These are phyloP conservation scores for Geodia barretti DNA, from an alignment of 37 sponge, comb jelly and placozoan species.

Conservation along the genomic window DNA sequence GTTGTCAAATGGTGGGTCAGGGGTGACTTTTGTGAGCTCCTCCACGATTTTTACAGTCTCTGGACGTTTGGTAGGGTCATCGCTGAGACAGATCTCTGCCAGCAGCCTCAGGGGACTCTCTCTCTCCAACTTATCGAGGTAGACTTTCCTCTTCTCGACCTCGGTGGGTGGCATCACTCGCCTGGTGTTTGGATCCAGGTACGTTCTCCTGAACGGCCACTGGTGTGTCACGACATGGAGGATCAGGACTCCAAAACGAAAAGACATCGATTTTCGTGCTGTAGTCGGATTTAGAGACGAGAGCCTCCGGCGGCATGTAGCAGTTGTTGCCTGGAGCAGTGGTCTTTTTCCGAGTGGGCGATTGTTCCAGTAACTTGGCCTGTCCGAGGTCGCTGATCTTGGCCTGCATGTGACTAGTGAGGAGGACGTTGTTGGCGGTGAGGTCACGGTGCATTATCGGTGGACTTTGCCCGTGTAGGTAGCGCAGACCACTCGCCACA, in stretches of 20 bases:
- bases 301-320: conserved; percentile 47
- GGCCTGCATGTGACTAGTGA: conserved; percentile 27
- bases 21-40: not conserved
- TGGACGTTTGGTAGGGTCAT: conserved; percentile 3
- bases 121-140: conserved; percentile 8
- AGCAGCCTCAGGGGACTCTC: not conserved
- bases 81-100: conserved; percentile 11
- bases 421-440: conserved; percentile 46
- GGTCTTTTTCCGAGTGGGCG: not conserved
- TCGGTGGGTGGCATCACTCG: not conserved
- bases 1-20: not conserved
- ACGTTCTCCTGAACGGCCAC: conserved; percentile 1
- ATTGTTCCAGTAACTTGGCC: conserved; percentile 10
- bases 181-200: not conserved
- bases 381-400: conserved; percentile 50
- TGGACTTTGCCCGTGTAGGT: conserved; percentile 27
- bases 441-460: conserved; percentile 50
- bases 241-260: conserved; percentile 40
- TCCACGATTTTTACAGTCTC: not conserved
- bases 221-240: conserved; percentile 8
- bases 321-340: conserved; percentile 14
- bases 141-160: conserved; percentile 9
- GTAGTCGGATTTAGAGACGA: conserved; percentile 1
- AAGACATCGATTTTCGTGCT: conserved; percentile 30
- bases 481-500: conserved; percentile 17